Evolutionary conservation across 2,888 invertebrate species (phyloP), one percentile per base, ranked within the genome.

Genomic region (Rosalia funebris): DNA sequence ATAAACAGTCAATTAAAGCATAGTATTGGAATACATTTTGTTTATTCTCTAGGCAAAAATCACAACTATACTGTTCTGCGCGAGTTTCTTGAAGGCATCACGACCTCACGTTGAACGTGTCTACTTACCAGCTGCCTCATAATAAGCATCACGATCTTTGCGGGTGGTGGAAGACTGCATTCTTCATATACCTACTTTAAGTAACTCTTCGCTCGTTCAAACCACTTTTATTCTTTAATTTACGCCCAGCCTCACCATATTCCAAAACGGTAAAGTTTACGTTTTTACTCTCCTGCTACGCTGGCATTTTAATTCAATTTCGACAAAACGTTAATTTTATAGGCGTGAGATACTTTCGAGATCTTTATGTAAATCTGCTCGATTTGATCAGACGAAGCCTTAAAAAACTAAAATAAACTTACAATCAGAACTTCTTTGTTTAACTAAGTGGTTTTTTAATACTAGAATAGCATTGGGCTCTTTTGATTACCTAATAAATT

Each of bases 101-200:
- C 71, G 71, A 71, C 66, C 67, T 70, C 73, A 74, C 72, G 75
- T 71, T 66, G 71, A 74, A 70, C 75, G 73, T 74, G 74, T 73
- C 71, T 72, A 71, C 59, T 71, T 70, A 68, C 71, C 63, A 66
- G 66, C 71, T 74, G 66, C 73, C 63, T 72, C 71, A 72, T 75
- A 76, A 75, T 74, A 74, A 74, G 70, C 64, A 72, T 76, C 76
- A 76, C 77, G 77, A 77, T 74, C 73, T 66, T 75, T 71, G 75
- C 76, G 76, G 76, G 75, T 75, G 77, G 77, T 72, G 69, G 64
- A 71, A 71, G 69, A 62, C 64, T 63, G 65, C 59, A 67, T 65
- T 63, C 64, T 64, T 66, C 63, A 64, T 70, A 36, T 52, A 25
- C 41, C 41, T 9, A 37, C 12, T n/a, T n/a, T n/a, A n/a, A n/a